Conservation (phyloP, 2,888 invertebrate genomes). For the Thymelicus acteon region DNA sequence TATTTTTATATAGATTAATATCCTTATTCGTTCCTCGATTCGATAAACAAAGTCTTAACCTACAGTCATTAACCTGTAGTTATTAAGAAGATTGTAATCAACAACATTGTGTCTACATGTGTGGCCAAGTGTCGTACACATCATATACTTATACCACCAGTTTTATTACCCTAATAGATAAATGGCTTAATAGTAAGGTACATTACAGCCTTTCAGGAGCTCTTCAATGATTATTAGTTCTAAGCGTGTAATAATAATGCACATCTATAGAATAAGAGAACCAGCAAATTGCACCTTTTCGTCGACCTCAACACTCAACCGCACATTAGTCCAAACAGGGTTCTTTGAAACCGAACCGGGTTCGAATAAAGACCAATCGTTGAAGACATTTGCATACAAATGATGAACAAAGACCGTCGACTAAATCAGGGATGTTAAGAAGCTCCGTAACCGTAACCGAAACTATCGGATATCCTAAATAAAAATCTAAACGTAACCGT, state of each 20-base stretch:
- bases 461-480: too few relatives aligned
- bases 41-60: too few relatives aligned
- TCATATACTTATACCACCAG: not conserved
- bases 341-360: conserved; percentile 41
- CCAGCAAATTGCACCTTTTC: conserved; percentile 47
- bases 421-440: not conserved
- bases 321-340: conserved; percentile 42
- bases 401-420: conserved; percentile 55
- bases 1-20: too few relatives aligned
- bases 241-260: conserved; percentile 46
- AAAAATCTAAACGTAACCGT: too few relatives aligned
- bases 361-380: conserved; percentile 48
- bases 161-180: not conserved
- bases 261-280: conserved; percentile 44
- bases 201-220: conserved; percentile 19
- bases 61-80: too few relatives aligned
- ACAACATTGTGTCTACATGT: too few relatives aligned
- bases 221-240: conserved; percentile 18
- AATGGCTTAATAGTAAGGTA: not conserved
- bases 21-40: too few relatives aligned
- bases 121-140: too few relatives aligned
- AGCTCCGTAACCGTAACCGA: too few relatives aligned
- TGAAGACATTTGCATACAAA: conserved; percentile 56
- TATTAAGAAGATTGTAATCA: too few relatives aligned
- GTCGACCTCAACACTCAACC: conserved; percentile 43